Conservation (phyloP, 2,797 vertebrate genomes). For the Hozukius guyotensis region DNA sequence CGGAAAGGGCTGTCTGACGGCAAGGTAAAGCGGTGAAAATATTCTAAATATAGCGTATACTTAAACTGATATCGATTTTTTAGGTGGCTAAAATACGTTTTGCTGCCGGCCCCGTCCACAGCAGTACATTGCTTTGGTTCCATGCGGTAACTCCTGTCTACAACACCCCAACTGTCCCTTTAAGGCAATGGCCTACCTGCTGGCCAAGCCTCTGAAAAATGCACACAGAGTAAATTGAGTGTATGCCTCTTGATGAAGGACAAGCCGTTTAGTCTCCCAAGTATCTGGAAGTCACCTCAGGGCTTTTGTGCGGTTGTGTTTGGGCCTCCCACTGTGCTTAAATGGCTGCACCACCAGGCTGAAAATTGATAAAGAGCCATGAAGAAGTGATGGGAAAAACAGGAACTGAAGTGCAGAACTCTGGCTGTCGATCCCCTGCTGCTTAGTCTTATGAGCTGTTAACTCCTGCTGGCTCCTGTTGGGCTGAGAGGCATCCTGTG, state of each 20-base stretch:
- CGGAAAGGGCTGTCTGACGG: too few relatives aligned
- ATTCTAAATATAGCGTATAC: too few relatives aligned
- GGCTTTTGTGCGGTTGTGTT: constrained; percentile 33
- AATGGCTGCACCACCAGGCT: constrained; percentile 20
- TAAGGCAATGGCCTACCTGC: neutral
- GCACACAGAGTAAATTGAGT: neutral
- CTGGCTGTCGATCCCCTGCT: constrained; percentile 38
- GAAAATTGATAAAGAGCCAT: constrained; percentile 42
- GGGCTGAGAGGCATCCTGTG: constrained; percentile 33
- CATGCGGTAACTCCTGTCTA: too few relatives aligned
- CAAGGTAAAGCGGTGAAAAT: too few relatives aligned
- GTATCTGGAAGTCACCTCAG: constrained; percentile 20
- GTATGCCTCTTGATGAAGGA: neutral
- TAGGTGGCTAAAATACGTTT: too few relatives aligned
- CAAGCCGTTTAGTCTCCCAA: constrained; percentile 7
- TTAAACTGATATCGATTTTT: too few relatives aligned
- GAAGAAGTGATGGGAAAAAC: constrained; percentile 49
- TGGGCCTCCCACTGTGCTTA: constrained; percentile 49
- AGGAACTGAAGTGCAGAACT: constrained; percentile 35
- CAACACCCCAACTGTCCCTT: too few relatives aligned
- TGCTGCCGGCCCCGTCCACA: too few relatives aligned
- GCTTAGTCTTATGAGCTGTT: constrained; percentile 49
- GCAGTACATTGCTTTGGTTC: too few relatives aligned
- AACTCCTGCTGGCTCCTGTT: constrained; percentile 61
- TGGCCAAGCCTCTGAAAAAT: neutral